Conservation (phyloP, 2,888 invertebrate species). For the Eupeodes luniger region DNA sequence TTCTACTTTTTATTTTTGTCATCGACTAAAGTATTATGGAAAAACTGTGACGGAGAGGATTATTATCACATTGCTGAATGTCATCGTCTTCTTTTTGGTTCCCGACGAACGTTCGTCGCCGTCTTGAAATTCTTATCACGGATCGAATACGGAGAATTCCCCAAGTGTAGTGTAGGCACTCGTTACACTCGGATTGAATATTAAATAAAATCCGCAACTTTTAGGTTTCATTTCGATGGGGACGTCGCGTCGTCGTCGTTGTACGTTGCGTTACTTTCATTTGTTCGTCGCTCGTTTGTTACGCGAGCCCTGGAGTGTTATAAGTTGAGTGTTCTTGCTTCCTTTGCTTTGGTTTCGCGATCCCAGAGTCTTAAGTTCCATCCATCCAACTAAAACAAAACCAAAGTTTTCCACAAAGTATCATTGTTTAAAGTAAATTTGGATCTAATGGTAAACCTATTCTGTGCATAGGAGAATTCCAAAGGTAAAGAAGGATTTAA, state of each 20-base stretch:
- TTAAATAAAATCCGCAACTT: slow-evolving; percentile 47
- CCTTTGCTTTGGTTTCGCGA: neutral
- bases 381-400: neutral
- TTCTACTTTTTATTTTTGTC: neutral
- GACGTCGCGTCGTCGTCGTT: neutral
- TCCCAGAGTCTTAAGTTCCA: neutral
- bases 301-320: neutral
- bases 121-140: slow-evolving; percentile 60
- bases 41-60: slow-evolving; percentile 13
- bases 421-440: slow-evolving; percentile 25
- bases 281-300: too few species aligned
- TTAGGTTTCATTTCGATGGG: neutral
- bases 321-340: slow-evolving; percentile 9
- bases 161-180: slow-evolving; percentile 47
- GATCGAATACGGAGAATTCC: slow-evolving; percentile 35
- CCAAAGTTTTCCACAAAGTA: slow-evolving; percentile 32
- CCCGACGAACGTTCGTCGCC: too few species aligned
- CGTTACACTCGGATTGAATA: slow-evolving; percentile 65
- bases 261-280: too few species aligned
- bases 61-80: neutral
- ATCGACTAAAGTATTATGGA: slow-evolving; percentile 1
- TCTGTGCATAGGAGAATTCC: neutral
- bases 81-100: neutral
- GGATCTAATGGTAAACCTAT: neutral
- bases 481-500: slow-evolving; percentile 5